These are phyloP conservation scores for Punctoribates punctum DNA, from an alignment of 2,888 invertebrate genomes.

Conservation along the genomic window DNA sequence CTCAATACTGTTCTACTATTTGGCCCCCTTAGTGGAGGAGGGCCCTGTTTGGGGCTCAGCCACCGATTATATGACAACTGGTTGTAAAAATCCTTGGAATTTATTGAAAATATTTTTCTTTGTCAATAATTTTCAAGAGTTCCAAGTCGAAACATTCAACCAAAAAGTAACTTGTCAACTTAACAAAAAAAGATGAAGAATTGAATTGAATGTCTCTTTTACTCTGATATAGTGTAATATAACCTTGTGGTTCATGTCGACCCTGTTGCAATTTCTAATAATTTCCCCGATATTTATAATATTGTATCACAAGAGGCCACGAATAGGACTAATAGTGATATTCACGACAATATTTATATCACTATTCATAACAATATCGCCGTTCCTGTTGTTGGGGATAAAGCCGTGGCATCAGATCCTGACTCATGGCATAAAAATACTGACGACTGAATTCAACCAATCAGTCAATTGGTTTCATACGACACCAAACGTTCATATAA, in stretches of 20 bases:
- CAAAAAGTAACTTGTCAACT: not conserved
- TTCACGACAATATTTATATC: not conserved
- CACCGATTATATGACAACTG: not conserved
- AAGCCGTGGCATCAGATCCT: not conserved
- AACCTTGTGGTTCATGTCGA: conserved; percentile 12
- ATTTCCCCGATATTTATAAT: conserved; percentile 23
- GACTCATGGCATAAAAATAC: not conserved
- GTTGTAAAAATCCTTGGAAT: not conserved
- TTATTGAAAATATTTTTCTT: conserved; percentile 24
- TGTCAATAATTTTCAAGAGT: conserved; percentile 14
- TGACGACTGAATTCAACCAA: not conserved
- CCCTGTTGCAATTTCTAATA: not conserved
- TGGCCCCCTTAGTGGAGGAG: not conserved
- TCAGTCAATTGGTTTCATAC: conserved; percentile 12
- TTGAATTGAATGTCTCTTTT: not conserved
- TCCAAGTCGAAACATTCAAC: not conserved
- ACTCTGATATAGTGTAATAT: not conserved
- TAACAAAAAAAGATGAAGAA: too few species aligned
- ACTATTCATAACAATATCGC: not conserved
- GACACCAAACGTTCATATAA: not conserved
- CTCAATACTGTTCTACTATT: not conserved
- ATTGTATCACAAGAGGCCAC: not conserved
- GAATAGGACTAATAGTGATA: not conserved
- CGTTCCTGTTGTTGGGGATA: not conserved
- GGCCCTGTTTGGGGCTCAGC: not conserved